Evolutionary conservation across 35 echinoderm and acorn worm genomes (phyloP).

Genomic region (Patiria miniata): DNA sequence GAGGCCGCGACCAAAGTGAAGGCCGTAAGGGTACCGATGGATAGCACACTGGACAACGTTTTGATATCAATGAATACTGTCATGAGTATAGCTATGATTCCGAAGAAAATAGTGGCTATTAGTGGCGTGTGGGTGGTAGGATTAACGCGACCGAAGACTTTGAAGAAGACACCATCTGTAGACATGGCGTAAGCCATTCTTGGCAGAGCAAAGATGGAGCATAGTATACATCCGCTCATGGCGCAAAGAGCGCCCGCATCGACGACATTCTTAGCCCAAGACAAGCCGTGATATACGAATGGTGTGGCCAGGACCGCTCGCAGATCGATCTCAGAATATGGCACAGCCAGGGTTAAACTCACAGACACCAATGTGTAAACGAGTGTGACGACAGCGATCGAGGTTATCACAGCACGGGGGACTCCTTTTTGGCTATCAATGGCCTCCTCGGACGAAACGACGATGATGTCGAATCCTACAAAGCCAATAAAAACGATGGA

Average conservation of each 20-base stretch:
- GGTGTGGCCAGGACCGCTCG: conserved; percentile 37
- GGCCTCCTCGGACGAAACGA: conserved; percentile 50
- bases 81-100: not conserved
- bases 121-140: conserved; percentile 43
- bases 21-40: conserved; percentile 53
- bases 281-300: conserved; percentile 19
- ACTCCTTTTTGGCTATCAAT: conserved; percentile 36
- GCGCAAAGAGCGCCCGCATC: conserved; percentile 53
- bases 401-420: conserved; percentile 39
- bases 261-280: conserved; percentile 57
- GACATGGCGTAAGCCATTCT: conserved; percentile 63
- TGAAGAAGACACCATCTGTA: conserved; percentile 55
- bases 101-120: conserved; percentile 28
- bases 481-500: conserved; percentile 49
- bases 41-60: conserved; percentile 50
- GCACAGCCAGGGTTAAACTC: conserved; percentile 47
- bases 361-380: conserved; percentile 40
- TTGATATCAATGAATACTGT: conserved; percentile 44
- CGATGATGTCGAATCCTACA: conserved; percentile 63
- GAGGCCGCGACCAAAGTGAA: conserved; percentile 48
- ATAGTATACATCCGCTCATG: conserved; percentile 28
- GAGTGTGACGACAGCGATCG: conserved; percentile 12
- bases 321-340: conserved; percentile 41
- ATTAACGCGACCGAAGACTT: conserved; percentile 24
- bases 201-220: conserved; percentile 19